Percentiles rank a stretch among this genome's conserved stretches.
Conservation (phyloP, 1,140 invertebrate genomes). For the Maniola jurtina region DNA sequence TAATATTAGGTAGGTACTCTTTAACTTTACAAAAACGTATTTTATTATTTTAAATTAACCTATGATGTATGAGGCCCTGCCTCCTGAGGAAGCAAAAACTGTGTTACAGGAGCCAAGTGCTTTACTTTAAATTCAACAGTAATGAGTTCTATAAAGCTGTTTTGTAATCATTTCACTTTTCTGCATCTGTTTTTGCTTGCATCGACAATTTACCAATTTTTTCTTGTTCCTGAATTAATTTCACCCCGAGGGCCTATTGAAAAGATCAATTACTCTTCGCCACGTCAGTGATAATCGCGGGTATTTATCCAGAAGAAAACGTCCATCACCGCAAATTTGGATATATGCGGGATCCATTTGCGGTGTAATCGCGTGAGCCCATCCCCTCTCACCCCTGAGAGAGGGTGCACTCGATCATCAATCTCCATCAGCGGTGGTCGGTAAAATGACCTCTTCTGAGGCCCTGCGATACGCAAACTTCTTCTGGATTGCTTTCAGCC, state of each 20-base stretch:
- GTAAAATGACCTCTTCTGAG: slow-evolving; percentile 19
- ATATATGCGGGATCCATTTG: slow-evolving; percentile 65
- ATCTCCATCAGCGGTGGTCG: slow-evolving; percentile 52
- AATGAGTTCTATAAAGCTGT: too few species aligned
- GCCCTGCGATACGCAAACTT: slow-evolving; percentile 20
- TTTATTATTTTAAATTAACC: too few species aligned
- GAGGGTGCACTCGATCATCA: slow-evolving; percentile 46
- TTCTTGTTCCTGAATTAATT: too few species aligned
- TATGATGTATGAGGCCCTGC: too few species aligned
- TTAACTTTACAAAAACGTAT: too few species aligned
- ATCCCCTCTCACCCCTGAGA: slow-evolving; percentile 5
- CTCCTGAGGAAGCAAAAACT: too few species aligned
- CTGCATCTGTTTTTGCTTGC: too few species aligned
- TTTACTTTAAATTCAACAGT: too few species aligned
- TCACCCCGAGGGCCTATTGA: neutral
- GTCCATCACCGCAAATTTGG: slow-evolving; percentile 74
- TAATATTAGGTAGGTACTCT: too few species aligned
- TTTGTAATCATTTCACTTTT: too few species aligned
- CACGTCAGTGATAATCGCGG: slow-evolving; percentile 40
- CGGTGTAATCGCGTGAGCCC: slow-evolving; percentile 54
- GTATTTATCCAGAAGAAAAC: slow-evolving; percentile 65
- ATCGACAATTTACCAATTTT: too few species aligned
- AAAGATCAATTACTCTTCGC: slow-evolving; percentile 24
- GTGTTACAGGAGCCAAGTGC: too few species aligned
- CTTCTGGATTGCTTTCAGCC: neutral